phyloP scores from a whole-genome alignment of 2,888 invertebrate genomes.

The Agrochola litura region DNA sequence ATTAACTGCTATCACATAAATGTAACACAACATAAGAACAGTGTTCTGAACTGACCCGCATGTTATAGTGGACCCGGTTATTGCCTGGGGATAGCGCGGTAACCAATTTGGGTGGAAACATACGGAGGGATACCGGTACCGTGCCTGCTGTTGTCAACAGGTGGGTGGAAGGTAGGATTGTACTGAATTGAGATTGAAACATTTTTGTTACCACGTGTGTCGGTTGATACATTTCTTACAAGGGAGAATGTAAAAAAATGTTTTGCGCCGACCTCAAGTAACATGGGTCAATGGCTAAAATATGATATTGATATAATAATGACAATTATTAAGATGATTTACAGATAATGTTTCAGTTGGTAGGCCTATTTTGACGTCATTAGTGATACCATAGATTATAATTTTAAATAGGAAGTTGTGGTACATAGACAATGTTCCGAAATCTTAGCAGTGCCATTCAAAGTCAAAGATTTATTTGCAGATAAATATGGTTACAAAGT shows the following conservation, averaged over 20 bases:
- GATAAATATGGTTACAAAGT: too few relatives aligned
- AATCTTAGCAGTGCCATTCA: neutral
- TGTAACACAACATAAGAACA: conserved; percentile 11
- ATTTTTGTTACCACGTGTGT: neutral
- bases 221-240: neutral
- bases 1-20: conserved; percentile 44
- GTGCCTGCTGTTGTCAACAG: neutral
- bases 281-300: neutral
- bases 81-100: conserved; percentile 48
- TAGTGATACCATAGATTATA: too few relatives aligned
- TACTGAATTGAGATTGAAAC: neutral
- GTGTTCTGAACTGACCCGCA: conserved; percentile 37
- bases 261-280: neutral
- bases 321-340: neutral
- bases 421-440: neutral
- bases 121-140: conserved; percentile 12
- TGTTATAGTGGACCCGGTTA: conserved; percentile 39
- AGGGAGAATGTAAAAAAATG: neutral
- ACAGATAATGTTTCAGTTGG: neutral
- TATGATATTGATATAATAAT: neutral
- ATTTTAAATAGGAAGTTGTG: neutral
- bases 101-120: conserved; percentile 58
- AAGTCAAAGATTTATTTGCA: too few relatives aligned
- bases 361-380: neutral
- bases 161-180: neutral